Evolutionary conservation across 1,140 invertebrate species (phyloP), one percentile per base, ranked within the genome.

Genomic region (Drosophila bocki): DNA sequence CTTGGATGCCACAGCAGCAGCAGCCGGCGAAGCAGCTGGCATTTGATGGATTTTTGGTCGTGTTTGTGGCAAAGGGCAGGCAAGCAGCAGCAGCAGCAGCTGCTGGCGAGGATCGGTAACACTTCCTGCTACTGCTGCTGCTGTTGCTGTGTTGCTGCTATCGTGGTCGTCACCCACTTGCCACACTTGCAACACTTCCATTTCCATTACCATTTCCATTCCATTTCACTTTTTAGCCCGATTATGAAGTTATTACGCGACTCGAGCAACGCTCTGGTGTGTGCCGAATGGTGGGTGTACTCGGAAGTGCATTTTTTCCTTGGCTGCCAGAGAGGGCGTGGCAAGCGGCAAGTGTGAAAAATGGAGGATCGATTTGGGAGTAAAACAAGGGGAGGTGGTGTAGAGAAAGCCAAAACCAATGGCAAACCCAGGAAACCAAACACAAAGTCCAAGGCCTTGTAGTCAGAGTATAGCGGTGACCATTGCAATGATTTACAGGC

Each of bases 171-270:
- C 67, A 42, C 53, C 53, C 51, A 58, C 47, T 41, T 58, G 33
- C 32, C 50, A 32, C 32, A 37, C 17, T 54, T 45, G 48, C 48
- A 53, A 41, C 58, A 80, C 62, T 70, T 56, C 50, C 45, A 75
- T 67, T 64, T 74, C 33, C 22, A 17, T 57, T 82, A 29, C 41
- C 35, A 53, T 75, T 69, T 82, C 63, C 54, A 63, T 71, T 76
- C 54, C 72, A 77, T 67, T 78, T 78, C 72, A 78, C 69, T 81
- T 79, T 57, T 56, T 63, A 45, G 68, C 42, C 69, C 13, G 53
- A 56, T 80, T 74, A 87, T 88, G 37, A 87, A 87, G 84, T 87
- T 87, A 87, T 87, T 87, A 88, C 84, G 76, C 67, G 68, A 75
- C 62, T 50, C 48, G 48, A n/a, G 51, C 51, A 17, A 13, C 33